These are phyloP conservation scores for Orthosia cruda DNA, from an alignment of 2,888 invertebrate genomes.

Conservation along the genomic window DNA sequence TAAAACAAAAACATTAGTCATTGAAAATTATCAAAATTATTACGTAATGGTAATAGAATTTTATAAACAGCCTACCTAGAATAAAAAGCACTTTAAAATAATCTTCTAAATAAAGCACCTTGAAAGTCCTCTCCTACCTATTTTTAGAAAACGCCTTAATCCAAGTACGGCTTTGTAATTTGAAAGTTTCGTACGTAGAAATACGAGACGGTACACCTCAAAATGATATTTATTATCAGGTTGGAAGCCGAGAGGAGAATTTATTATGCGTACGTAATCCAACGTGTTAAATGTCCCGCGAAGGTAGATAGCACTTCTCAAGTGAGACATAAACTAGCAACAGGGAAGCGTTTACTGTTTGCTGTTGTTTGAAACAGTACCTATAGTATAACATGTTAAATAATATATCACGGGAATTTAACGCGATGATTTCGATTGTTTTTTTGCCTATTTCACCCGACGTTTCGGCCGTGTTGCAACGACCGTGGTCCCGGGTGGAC, in stretches of 20 bases:
- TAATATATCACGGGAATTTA: no score
- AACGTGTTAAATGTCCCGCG: constrained; percentile 55
- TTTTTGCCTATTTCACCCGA: no score
- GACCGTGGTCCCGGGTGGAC: no score
- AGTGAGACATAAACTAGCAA: constrained; percentile 46
- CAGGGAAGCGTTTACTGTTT: constrained; percentile 24
- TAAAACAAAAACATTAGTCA: no score
- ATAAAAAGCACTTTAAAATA: neutral
- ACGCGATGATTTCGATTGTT: no score
- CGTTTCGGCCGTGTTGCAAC: no score
- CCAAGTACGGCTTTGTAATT: constrained; percentile 29
- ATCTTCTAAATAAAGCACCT: neutral
- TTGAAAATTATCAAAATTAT: no score
- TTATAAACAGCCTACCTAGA: neutral
- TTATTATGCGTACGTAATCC: constrained; percentile 60
- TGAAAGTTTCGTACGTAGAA: constrained; percentile 15
- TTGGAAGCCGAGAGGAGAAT: constrained; percentile 47
- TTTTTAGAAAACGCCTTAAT: constrained; percentile 1
- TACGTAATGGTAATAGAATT: no score
- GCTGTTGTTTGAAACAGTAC: neutral
- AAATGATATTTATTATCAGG: constrained; percentile 60
- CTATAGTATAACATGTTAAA: no score
- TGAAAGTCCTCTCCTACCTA: neutral
- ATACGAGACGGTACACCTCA: constrained; percentile 40
- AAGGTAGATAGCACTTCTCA: constrained; percentile 53